Evolutionary conservation across 1,140 invertebrate genomes (phyloP), one percentile per base, ranked within the genome.

Genomic region (Pectinophora gossypiella): DNA sequence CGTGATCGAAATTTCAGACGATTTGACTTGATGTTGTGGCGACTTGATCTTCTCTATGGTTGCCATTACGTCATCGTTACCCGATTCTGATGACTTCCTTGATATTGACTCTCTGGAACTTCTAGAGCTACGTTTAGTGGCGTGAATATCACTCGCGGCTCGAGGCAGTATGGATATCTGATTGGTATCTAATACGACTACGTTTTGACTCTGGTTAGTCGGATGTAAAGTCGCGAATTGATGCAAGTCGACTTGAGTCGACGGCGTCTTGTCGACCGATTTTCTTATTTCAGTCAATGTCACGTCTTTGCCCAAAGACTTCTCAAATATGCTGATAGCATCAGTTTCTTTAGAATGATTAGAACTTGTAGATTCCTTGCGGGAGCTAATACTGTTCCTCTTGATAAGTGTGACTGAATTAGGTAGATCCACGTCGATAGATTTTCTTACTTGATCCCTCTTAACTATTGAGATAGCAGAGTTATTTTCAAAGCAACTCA

Each of bases 401-500:
- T 88, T 88, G 20, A 88, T 88, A 10, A 89, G 62, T 23, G 87
- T 89, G 0, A 88, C 75, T 20, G 81, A 82, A 61, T 87, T 88
- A n/a, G 87, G 78, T 16, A 87, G 51, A 32, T 89, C 87, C 19
- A 88, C 67, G 48, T 89, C 86, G 32, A 84, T 66, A 13, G 87
- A 89, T 48, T 80, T 80, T 42, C 86, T 76, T 16, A 77, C 72
- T 65, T 87, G 83, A 66, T 88, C 87, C 52, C 85, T 77, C 63
- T 88, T 88, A 3, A 88, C 76, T 61, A 89, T 86, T 47, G 87
- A 88, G 54, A 89, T 86, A 20, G 85, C 83, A 16, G 87, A 82
- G 64, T 89, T 89, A 46, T 87, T 88, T 70, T 89, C 85, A 56
- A 89, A 89, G 51, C 85, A 85, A 63, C 86, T 88, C 10, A 88